Evolutionary conservation across 2,888 invertebrate genomes (phyloP).

Genomic region (Tenodera sinensis): DNA sequence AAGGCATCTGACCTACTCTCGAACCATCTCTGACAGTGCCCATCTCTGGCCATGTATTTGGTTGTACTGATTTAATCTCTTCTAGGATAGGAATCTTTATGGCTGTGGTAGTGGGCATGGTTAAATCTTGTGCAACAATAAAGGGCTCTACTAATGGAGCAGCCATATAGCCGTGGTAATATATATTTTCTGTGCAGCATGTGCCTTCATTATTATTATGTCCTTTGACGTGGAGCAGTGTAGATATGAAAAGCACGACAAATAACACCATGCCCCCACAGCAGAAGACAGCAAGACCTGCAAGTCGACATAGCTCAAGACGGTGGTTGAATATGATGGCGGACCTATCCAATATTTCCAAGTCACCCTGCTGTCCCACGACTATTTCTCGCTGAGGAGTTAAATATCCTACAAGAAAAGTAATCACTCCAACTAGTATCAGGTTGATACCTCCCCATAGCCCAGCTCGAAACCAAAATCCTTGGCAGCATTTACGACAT

Average conservation of each 20-base stretch:
- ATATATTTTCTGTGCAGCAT: conserved; percentile 42
- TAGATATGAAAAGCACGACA: conserved; percentile 47
- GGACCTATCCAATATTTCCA: conserved; percentile 43
- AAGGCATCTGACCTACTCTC: not conserved
- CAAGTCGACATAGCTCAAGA: conserved; percentile 47
- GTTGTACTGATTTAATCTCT: conserved; percentile 37
- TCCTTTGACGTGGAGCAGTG: conserved; percentile 37
- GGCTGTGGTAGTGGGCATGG: not conserved
- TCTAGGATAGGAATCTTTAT: conserved; percentile 35
- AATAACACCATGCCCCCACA: conserved; percentile 48
- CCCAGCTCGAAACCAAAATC: conserved; percentile 46
- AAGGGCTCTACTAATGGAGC: conserved; percentile 12
- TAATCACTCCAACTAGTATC: conserved; percentile 46
- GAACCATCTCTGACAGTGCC: not conserved
- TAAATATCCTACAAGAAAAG: conserved; percentile 49
- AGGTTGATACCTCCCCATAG: conserved; percentile 48
- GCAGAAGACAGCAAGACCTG: conserved; percentile 49
- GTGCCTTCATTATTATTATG: conserved; percentile 24
- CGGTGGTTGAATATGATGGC: conserved; percentile 47
- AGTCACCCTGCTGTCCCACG: conserved; percentile 41
- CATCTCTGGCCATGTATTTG: conserved; percentile 33
- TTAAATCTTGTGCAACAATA: not conserved
- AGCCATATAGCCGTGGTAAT: not conserved
- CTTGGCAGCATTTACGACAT: conserved; percentile 32
- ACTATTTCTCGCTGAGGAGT: conserved; percentile 45